Evolutionary conservation across 2,888 invertebrate species (phyloP), one percentile per base, ranked within the genome.

Genomic region (Oeneis ivallda): DNA sequence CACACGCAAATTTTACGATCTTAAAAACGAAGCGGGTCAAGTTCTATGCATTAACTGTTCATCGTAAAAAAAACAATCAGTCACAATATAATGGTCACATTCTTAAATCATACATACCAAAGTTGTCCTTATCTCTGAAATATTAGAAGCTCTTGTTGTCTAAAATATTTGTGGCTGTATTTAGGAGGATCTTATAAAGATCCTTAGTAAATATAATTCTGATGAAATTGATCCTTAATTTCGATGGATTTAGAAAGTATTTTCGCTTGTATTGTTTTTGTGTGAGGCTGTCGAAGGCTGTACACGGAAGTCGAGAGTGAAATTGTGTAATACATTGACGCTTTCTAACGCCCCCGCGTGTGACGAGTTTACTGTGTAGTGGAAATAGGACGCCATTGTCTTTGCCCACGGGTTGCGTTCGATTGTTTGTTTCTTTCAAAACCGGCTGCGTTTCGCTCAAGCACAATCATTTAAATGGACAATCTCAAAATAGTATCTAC

Each of bases 301-400:
- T 56, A 64, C 43, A 67, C 73, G 70, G 73, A 70, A 72, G 72
- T 69, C 58, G 67, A 71, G 66, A 75, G 70, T 71, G 71, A 73
- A 73, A 73, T 73, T 74, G 67, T 62, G 74, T 68, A 69, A 72
- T 62, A 60, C 65, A 67, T 61, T 61, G 68, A 68, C 72, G 69
- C 74, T 75, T 75, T 75, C 75, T 73, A 75, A 72, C 71, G 71
- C 71, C 71, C 69, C 62, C 71, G 66, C 64, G 58, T 65, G 52
- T 67, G 58, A 65, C 62, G 53, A 62, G 53, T 61, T 60, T 68
- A 65, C 62, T 17, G 57, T 54, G 65, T 37, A 60, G 37, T 50
- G 56, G 39, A 68, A 60, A 63, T 68, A 57, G 68, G 68, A 66
- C 68, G 56, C 65, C 52, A 65, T 60, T 57, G 63, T 61, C 50